phyloP scores from a whole-genome alignment of 2,797 vertebrate genomes.

The Gastrophryne carolinensis region DNA sequence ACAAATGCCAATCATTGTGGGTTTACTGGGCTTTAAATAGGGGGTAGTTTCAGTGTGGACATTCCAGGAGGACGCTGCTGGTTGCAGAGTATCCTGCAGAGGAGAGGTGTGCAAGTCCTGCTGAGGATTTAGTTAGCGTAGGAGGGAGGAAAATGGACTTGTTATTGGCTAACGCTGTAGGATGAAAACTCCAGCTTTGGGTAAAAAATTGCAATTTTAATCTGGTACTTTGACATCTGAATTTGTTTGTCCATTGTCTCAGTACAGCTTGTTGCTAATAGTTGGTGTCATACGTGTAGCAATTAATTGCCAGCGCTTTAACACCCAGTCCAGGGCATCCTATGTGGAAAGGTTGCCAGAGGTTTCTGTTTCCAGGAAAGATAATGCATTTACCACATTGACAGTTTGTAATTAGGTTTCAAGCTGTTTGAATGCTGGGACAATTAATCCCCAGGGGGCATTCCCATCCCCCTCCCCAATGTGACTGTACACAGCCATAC shows the following conservation, averaged over 20 bases:
- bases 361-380: neutral
- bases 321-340: neutral
- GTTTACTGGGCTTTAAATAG: neutral
- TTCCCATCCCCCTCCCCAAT: constrained; percentile 22
- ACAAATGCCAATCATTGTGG: no score
- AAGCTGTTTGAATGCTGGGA: constrained; percentile 27
- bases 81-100: neutral
- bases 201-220: no score
- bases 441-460: constrained; percentile 21
- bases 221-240: no score
- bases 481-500: constrained; percentile 22
- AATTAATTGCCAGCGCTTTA: neutral
- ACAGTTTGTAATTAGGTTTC: constrained; percentile 39
- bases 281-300: neutral
- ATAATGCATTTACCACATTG: constrained; percentile 39
- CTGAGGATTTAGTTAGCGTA: no score
- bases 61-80: neutral
- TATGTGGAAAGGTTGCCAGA: neutral
- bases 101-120: neutral
- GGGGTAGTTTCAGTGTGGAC: neutral
- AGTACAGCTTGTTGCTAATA: no score
- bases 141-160: no score
- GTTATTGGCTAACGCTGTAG: no score
- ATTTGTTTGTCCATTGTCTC: no score
- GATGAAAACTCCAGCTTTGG: no score